Evolutionary conservation across 2,888 invertebrate species (phyloP).

Genomic region (Hirtodrosophila confusa): DNA sequence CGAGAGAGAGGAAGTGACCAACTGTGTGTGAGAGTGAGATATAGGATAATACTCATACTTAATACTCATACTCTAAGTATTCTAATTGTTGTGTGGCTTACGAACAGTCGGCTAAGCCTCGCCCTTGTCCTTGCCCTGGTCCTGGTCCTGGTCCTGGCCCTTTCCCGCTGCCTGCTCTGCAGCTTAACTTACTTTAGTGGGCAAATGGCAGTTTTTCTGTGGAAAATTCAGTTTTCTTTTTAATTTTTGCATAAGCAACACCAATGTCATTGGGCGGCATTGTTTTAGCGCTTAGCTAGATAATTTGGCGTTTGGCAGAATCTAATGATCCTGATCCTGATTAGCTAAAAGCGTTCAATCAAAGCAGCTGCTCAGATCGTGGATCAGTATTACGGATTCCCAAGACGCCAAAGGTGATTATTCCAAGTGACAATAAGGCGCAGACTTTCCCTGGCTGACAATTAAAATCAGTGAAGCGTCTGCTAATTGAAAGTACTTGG

Average conservation of each 20-base stretch:
- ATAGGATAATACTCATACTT: slow-evolving; percentile 14
- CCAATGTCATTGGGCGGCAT: slow-evolving; percentile 29
- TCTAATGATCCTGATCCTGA: slow-evolving; percentile 50
- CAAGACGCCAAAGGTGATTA: slow-evolving; percentile 43
- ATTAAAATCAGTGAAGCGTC: slow-evolving; percentile 66
- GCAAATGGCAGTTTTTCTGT: slow-evolving; percentile 68
- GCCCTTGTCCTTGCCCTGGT: neutral
- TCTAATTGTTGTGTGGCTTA: slow-evolving; percentile 71
- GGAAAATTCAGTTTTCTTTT: slow-evolving; percentile 45
- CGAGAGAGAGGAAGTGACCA: too few species aligned
- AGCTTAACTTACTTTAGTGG: slow-evolving; percentile 80
- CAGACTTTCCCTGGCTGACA: slow-evolving; percentile 43
- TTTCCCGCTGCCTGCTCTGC: slow-evolving; percentile 17
- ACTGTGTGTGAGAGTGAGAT: slow-evolving; percentile 2
- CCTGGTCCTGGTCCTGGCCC: slow-evolving; percentile 6
- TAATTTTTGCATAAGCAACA: slow-evolving; percentile 33
- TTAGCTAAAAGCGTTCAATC: slow-evolving; percentile 42
- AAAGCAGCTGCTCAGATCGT: slow-evolving; percentile 31
- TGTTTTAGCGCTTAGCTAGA: slow-evolving; percentile 67
- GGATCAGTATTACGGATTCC: slow-evolving; percentile 26
- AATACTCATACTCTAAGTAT: slow-evolving; percentile 46
- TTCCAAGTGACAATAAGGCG: slow-evolving; percentile 44
- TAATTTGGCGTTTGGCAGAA: slow-evolving; percentile 64
- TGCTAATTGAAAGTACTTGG: slow-evolving; percentile 51
- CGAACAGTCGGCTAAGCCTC: slow-evolving; percentile 46